These are phyloP conservation scores for Gymnopithys bicolor DNA, from an alignment of 2,797 vertebrate species.

Conservation along the genomic window DNA sequence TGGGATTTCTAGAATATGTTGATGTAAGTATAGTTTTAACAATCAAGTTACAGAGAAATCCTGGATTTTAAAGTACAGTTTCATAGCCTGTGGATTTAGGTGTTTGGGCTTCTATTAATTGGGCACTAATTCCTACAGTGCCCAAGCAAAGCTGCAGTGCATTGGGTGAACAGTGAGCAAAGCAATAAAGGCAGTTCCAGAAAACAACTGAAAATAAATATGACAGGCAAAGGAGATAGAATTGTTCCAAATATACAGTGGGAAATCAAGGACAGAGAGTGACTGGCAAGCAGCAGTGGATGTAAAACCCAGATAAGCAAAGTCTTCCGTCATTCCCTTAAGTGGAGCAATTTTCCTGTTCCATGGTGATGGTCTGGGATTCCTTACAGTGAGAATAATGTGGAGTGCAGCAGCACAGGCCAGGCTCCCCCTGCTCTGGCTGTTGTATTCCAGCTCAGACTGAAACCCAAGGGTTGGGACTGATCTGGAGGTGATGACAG, in stretches of 20 bases:
- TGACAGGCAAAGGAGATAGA: neutral
- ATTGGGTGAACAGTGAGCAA: neutral
- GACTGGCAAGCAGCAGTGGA: neutral
- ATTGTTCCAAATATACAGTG: neutral
- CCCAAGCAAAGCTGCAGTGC: neutral
- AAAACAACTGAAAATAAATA: neutral
- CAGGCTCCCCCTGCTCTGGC: neutral
- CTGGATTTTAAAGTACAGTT: neutral
- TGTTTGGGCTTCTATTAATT: neutral
- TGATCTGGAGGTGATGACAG: neutral
- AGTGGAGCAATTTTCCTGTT: rapidly evolving
- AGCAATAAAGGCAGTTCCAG: neutral
- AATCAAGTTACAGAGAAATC: neutral
- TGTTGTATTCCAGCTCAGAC: rapidly evolving
- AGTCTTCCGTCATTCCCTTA: neutral
- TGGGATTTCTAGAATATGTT: neutral
- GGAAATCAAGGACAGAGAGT: neutral
- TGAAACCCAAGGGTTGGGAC: rapidly evolving
- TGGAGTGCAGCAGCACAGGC: rapidly evolving
- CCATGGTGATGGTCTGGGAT: rapidly evolving
- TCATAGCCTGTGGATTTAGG: neutral
- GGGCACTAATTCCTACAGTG: neutral
- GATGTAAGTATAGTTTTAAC: neutral
- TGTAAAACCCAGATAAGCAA: neutral
- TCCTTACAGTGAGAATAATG: neutral